Base-by-base conservation (phyloP, 2,888 invertebrate genomes). In the Apodemia zela region DNA sequence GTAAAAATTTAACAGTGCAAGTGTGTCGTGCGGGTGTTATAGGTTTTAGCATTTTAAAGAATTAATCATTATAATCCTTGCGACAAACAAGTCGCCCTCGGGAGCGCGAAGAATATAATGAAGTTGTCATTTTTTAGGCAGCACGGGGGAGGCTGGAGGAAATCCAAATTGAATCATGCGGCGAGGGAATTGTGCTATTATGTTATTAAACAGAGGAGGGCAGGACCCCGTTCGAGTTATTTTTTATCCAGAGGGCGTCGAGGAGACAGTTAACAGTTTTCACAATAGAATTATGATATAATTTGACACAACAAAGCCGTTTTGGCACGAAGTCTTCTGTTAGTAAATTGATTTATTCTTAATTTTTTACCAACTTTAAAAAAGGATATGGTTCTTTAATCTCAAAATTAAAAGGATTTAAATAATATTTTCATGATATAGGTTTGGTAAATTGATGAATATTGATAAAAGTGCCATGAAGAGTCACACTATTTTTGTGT, bases 161-260 rank as follows among this genome's bases (percentile, higher is more conserved):
- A 93, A 93, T 93, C 93, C 91, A 93, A 93, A 94, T 93, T 93
- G 93, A 93, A 94, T 93, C 92, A 93, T 92, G 92, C 89, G 92
- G 92, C 93, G 91, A 90, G 93, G 92, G 92, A 93, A 93, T 93
- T 93, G 93, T 93, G 93, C 93, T 93, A 93, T 93, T 93, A 93
- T 93, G 93, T 93, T 93, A 93, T 93, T 93, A 93, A 93, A 92
- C 89, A 92, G 89, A 79, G 85, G 84, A 89, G 92, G 92, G 93
- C 93, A 92, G 89, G 93, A 86, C 89, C 90, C 89, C 81, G 90
- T 76, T 79, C 79, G 73, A 80, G 80, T 80, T 81, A 83, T 87
- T 89, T 90, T 88, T 89, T 89, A 74, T 75, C 75, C 78, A 77
- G 80, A 85, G 89, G 91, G 89, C 84, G 87, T 76, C 81, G 80